A percentile compares a stretch with the other conserved stretches of the same genome.
phyloP scores from a whole-genome alignment of 2,113 vertebrate genomes.

The Pangasianodon gigas region DNA sequence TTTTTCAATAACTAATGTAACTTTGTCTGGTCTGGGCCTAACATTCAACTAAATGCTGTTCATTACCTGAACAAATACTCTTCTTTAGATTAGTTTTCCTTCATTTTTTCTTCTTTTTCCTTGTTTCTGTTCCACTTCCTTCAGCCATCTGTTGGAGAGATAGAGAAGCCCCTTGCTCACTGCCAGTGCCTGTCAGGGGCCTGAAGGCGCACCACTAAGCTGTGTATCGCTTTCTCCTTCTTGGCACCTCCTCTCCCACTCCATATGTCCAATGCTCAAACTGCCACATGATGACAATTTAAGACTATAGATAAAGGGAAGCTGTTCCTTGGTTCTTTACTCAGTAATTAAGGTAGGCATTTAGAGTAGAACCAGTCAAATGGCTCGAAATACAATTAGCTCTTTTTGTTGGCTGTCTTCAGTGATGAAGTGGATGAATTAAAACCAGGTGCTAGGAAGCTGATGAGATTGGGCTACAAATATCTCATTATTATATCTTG shows the following conservation, averaged over 20 bases:
- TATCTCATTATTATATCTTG: background rate
- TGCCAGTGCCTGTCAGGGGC: conserved; percentile 44
- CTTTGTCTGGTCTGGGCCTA: background rate
- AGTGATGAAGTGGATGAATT: background rate
- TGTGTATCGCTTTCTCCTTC: conserved; percentile 37
- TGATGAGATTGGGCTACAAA: background rate
- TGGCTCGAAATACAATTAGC: background rate
- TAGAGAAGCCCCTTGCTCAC: conserved; percentile 55
- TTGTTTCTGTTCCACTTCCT: conserved; percentile 58
- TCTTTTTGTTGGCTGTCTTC: background rate
- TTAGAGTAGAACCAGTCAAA: conserved; percentile 18
- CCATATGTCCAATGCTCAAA: conserved; percentile 49
- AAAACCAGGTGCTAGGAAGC: background rate
- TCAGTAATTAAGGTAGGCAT: conserved; percentile 7
- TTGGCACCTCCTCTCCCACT: conserved; percentile 39
- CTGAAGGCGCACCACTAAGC: conserved; percentile 33
- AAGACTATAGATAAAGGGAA: conserved; percentile 32
- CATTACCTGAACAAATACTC: background rate
- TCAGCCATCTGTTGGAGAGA: conserved; percentile 69
- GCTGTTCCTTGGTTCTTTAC: conserved; percentile 19
- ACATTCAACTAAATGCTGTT: background rate
- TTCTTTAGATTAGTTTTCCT: background rate
- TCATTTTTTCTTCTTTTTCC: conserved; percentile 53
- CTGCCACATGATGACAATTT: conserved; percentile 36
- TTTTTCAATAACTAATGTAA: background rate